Percentiles rank a stretch among this genome's conserved stretches.
Evolutionary conservation across 2,888 invertebrate species (phyloP).

Genomic region (Mimachlamys varia): DNA sequence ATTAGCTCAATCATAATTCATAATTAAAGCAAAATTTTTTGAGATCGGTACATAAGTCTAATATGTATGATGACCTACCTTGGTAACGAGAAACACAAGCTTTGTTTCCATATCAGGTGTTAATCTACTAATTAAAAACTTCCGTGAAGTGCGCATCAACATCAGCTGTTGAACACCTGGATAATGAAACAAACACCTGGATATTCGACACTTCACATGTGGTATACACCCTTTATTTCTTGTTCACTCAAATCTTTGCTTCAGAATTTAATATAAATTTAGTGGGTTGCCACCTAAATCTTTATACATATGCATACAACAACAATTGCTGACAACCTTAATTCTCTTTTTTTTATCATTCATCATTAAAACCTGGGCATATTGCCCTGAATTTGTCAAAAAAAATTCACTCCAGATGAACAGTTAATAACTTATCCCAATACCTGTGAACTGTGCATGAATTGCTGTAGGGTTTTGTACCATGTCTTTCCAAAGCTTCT

Average conservation of each 20-base stretch:
- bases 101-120: slow-evolving; percentile 97
- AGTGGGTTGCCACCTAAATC: too few species aligned
- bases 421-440: not conserved
- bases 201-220: too few species aligned
- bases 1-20: too few species aligned
- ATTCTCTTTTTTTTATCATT: too few species aligned
- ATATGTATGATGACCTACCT: slow-evolving; percentile 60
- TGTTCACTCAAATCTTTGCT: too few species aligned
- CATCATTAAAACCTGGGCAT: too few species aligned
- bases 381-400: not conserved
- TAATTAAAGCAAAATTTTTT: too few species aligned
- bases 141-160: slow-evolving; percentile 92
- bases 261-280: too few species aligned
- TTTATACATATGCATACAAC: too few species aligned
- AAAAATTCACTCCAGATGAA: not conserved
- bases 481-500: slow-evolving; percentile 93
- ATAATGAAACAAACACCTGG: slow-evolving; percentile 46
- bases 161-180: slow-evolving; percentile 88
- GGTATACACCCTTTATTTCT: too few species aligned
- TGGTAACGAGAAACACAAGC: slow-evolving; percentile 90
- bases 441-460: slow-evolving; percentile 90
- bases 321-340: too few species aligned
- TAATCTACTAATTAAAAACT: slow-evolving; percentile 91
- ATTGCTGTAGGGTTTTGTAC: slow-evolving; percentile 89
- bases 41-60: too few species aligned